Evolutionary conservation across 2,888 invertebrate genomes (phyloP), one percentile per base, ranked within the genome.

Genomic region (Agapostemon virescens): DNA sequence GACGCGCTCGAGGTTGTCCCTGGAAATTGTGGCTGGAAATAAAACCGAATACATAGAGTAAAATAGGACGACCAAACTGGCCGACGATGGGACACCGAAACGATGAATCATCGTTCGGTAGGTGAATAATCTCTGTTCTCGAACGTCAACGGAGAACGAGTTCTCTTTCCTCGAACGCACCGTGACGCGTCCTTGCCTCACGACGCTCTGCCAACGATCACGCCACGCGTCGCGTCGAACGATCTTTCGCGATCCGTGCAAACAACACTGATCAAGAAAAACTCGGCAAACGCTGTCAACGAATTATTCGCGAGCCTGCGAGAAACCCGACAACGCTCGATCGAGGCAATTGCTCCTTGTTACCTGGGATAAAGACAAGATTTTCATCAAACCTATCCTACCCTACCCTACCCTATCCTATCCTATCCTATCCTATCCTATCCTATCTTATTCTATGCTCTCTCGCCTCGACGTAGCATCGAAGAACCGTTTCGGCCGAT

Each of bases 271-370:
- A 20, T 2, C 17, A 4, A 15, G 13, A 23, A 64, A 42, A 66
- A 71, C 64, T 33, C 23, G 2, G 23, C 15, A 20, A 26, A 38
- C 7, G 58, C 38, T 26, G 67, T 73, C 61, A 67, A 13, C 30
- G 49, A 68, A 71, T 75, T 33, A 64, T 71, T 75, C 52, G 33
- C 52, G 52, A 75, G 52, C 17, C 58, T 13, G 42, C 63, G 40
- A 0, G 20, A 40, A 71, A 64, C 42, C 17, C 42, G 38, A 45
- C 26, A 69, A 49, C 36, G 4, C 17, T 17, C n/a, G n/a, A n/a
- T n/a, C n/a, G n/a, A 15, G 38, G 23, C 58, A 77, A 80, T 73
- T 73, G 52, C 17, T 58, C 26, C 42, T 45, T 72, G 40, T 4
- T 40, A 2, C 7, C 20, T 30, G 17, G 20, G 58, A 42, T 20